Evolutionary conservation across 2,888 invertebrate species (phyloP).

Genomic region (Aphidoletes aphidimyza): DNA sequence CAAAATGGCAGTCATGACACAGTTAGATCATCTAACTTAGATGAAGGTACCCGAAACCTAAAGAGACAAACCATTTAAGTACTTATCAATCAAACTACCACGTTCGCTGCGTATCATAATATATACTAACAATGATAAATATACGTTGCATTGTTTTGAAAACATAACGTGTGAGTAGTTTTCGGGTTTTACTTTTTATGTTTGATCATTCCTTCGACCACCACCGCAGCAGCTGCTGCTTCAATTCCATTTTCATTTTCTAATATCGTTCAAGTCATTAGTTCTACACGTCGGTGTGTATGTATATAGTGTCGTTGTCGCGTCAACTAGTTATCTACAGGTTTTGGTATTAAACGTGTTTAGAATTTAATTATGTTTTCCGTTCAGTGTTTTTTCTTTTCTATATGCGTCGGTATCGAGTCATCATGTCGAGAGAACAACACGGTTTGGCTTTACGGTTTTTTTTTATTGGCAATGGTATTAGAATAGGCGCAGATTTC

Average conservation of each 20-base stretch:
- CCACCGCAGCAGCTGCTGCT: no score
- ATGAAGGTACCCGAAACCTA: background rate
- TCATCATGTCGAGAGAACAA: no score
- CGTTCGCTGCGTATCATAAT: background rate
- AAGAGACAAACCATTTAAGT: background rate
- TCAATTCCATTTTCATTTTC: slow-evolving; percentile 10
- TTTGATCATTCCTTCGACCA: no score
- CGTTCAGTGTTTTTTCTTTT: slow-evolving; percentile 13
- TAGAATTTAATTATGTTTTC: slow-evolving; percentile 51
- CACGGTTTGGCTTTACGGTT: no score
- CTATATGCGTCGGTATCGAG: no score
- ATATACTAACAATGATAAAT: background rate
- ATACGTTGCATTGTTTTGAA: slow-evolving; percentile 12
- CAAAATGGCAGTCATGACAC: slow-evolving; percentile 18
- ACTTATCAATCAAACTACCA: slow-evolving; percentile 7
- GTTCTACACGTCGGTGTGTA: background rate
- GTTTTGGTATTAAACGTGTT: slow-evolving; percentile 28
- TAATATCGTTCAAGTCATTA: slow-evolving; percentile 26
- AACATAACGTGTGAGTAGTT: background rate
- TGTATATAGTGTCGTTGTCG: background rate
- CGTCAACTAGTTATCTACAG: slow-evolving; percentile 7
- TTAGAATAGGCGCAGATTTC: background rate
- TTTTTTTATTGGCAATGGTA: no score
- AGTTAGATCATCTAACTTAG: no score
- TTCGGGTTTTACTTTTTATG: background rate